phyloP scores from a whole-genome alignment of 35 echinoderm and acorn worm genomes.

The Anneissia japonica region DNA sequence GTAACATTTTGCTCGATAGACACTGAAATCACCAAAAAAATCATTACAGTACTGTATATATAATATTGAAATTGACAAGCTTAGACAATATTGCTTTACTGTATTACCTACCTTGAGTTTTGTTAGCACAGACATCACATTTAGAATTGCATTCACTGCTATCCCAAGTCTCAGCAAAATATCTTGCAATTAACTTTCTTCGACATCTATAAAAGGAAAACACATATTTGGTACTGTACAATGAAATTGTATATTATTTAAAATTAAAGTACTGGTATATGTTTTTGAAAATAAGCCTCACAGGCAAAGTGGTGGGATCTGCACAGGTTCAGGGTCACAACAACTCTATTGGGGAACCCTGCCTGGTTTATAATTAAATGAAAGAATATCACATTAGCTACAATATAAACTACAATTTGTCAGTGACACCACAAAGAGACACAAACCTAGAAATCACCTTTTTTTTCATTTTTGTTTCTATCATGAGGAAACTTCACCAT shows the following conservation, averaged over 20 bases:
- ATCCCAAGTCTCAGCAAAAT: constrained; percentile 75
- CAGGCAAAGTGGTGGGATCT: background rate
- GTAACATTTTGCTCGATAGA: background rate
- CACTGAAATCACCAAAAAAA: background rate
- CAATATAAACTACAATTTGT: background rate
- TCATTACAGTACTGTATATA: background rate
- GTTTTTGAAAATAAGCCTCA: background rate
- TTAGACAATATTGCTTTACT: background rate
- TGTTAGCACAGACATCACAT: constrained; percentile 64
- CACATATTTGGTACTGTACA: too few species aligned
- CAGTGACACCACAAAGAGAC: too few species aligned
- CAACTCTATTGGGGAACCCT: background rate
- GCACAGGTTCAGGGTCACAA: background rate
- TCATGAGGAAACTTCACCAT: too few species aligned
- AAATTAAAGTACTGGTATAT: background rate
- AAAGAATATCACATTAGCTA: background rate
- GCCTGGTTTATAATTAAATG: background rate
- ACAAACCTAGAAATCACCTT: too few species aligned
- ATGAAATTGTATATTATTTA: too few species aligned
- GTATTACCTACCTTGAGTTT: constrained; percentile 40
- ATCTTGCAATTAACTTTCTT: constrained; percentile 41
- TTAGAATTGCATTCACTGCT: constrained; percentile 37
- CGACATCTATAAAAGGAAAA: constrained; percentile 54
- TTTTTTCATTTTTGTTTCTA: too few species aligned
- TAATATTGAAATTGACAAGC: background rate